A percentile compares a stretch with the other conserved stretches of the same genome.
These are phyloP conservation scores for Gastrophysa polygoni DNA, from an alignment of 2,888 invertebrate species.

Conservation along the genomic window DNA sequence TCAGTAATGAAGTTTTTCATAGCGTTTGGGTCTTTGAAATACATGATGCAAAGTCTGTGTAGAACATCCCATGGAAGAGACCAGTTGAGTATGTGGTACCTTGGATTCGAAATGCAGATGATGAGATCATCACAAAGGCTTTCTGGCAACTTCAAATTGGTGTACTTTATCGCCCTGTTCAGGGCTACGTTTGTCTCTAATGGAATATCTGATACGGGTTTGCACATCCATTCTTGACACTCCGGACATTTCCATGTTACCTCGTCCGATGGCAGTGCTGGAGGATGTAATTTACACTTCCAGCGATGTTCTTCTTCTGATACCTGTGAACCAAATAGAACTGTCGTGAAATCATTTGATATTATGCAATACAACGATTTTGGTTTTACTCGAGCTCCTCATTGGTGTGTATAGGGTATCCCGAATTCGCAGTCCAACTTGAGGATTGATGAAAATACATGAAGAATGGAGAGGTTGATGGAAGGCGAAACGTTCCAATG, in stretches of 20 bases:
- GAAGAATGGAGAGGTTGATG: too few relatives aligned
- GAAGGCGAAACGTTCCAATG: too few relatives aligned
- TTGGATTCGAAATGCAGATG: conserved; percentile 71
- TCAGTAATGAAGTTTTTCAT: conserved; percentile 71
- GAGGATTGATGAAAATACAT: too few relatives aligned
- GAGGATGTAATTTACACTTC: conserved; percentile 54
- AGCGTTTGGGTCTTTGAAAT: conserved; percentile 63
- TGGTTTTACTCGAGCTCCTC: too few relatives aligned
- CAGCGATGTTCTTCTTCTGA: conserved; percentile 47
- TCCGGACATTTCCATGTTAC: conserved; percentile 49
- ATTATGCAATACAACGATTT: too few relatives aligned
- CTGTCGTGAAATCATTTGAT: too few relatives aligned
- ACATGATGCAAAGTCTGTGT: conserved; percentile 62
- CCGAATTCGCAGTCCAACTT: too few relatives aligned
- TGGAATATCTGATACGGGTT: conserved; percentile 48
- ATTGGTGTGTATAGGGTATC: too few relatives aligned
- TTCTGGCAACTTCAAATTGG: conserved; percentile 62
- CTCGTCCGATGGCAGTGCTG: conserved; percentile 48
- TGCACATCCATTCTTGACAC: conserved; percentile 52
- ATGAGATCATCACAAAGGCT: conserved; percentile 75
- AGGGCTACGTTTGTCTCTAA: conserved; percentile 52
- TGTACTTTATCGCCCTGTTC: conserved; percentile 57
- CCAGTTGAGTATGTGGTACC: conserved; percentile 76
- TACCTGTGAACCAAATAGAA: conserved; percentile 17
- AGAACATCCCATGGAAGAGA: conserved; percentile 66